A percentile compares a stretch with the other conserved stretches of the same genome.
These are phyloP conservation scores for Hypomecis punctinalis DNA, from an alignment of 2,888 invertebrate species.

Conservation along the genomic window DNA sequence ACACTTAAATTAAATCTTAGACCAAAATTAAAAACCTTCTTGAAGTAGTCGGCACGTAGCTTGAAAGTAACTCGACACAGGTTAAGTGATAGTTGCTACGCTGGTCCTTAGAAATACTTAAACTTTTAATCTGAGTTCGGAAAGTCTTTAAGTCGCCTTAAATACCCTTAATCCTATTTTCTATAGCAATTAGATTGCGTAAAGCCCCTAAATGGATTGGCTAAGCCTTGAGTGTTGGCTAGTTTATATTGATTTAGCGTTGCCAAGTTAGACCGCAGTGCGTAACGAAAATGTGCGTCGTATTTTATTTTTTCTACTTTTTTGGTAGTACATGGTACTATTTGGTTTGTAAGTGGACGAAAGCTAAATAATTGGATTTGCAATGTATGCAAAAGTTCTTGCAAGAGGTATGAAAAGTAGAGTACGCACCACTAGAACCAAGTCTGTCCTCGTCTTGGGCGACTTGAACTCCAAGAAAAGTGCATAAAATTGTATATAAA, in stretches of 20 bases:
- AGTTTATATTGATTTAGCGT: conserved; percentile 27
- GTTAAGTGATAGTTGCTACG: conserved; percentile 8
- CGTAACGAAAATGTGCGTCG: no score
- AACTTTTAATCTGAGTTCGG: conserved; percentile 58
- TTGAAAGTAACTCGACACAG: conserved; percentile 6
- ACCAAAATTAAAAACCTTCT: conserved; percentile 28
- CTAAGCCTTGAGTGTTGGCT: conserved; percentile 26
- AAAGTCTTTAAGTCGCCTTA: conserved; percentile 61
- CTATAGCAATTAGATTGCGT: conserved; percentile 57
- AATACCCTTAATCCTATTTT: conserved; percentile 57
- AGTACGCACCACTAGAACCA: no score
- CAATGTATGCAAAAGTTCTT: no score
- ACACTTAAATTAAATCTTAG: conserved; percentile 23
- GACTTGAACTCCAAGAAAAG: no score
- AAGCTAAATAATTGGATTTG: no score
- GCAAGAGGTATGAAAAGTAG: no score
- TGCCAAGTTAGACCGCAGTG: neutral
- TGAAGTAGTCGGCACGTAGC: conserved; percentile 17
- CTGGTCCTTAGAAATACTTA: conserved; percentile 49
- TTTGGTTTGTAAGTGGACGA: no score
- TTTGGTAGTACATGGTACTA: no score
- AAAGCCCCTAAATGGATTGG: conserved; percentile 47
- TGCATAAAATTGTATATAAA: no score
- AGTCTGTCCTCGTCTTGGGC: no score
- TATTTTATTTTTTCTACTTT: no score